Base-by-base conservation (phyloP, 2,888 invertebrate genomes). In the Caenorhabditis imperialis region DNA sequence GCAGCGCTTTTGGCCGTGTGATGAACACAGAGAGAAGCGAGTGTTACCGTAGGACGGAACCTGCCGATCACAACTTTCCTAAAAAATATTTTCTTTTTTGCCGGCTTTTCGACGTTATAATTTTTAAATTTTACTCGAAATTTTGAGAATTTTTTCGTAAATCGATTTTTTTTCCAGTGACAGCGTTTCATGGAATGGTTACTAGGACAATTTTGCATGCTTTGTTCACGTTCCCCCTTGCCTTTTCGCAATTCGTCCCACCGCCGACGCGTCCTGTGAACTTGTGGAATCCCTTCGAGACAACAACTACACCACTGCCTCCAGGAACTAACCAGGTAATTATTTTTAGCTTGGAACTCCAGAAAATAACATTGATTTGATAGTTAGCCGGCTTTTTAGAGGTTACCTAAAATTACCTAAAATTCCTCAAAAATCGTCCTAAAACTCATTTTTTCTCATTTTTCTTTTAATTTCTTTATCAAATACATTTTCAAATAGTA, bases 231-330 rank as follows among this genome's bases (percentile, higher is more conserved):
- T 27, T 67, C 14, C 57, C 57, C 37, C 45, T 67, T 57, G 67
- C 57, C 51, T 53, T 69, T 53, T 54, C 70, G n/a, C 78, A 78
- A 25, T 72, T 65, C 27, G 42, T 75, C 12, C 69, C 75, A 3
- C 78, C 81, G 57, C 82, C 83, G 14, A 84, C 84, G 16, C 73
- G 85, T 42, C 79, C 83, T 5, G 69, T 85, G 18, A 84, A 86
- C 67, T 62, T 86, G 33, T 86, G 82, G 81, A 76, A 86, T 74
- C 85, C 86, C 7, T 79, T 82, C 44, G 81, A 78, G 14, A 61
- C 76, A 38, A 69, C 79, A 27, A 75, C 82, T 23, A 80, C 82
- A 8, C 71, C 65, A 18, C 23, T 60, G 23, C 81, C 82, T 4
- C 48, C 47, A 37, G 62, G 71, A 67, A 30, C 51, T 38, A 73